Conservation (phyloP, 1,140 invertebrate genomes). For the Anagrus nilaparvatae region DNA sequence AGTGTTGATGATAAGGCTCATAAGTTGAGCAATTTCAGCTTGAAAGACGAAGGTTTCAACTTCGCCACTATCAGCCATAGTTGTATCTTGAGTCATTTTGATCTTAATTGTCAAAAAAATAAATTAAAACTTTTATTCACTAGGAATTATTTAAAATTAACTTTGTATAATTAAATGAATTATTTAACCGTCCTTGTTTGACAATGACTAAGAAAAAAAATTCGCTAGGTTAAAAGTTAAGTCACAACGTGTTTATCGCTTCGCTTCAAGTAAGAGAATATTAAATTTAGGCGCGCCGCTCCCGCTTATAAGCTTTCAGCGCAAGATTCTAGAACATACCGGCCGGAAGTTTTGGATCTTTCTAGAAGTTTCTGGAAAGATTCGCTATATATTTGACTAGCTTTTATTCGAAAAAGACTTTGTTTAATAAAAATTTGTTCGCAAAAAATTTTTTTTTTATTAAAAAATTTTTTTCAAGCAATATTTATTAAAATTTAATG, state of each 20-base stretch:
- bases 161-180: no score
- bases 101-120: background rate
- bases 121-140: no score
- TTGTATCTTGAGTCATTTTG: conserved; percentile 48
- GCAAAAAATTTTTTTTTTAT: no score
- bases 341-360: conserved; percentile 17
- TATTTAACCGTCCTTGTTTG: no score
- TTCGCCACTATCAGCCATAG: conserved; percentile 36
- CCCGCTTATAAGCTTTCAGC: conserved; percentile 24
- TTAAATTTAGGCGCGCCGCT: conserved; percentile 12
- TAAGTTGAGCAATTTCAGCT: conserved; percentile 78
- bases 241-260: background rate
- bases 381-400: no score
- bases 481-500: no score
- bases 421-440: no score
- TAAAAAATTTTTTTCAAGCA: no score
- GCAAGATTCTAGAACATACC: conserved; percentile 27
- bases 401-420: no score
- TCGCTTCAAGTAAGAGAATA: conserved; percentile 16
- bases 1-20: conserved; percentile 97
- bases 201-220: no score
- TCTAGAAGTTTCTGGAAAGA: conserved; percentile 26
- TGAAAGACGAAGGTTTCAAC: conserved; percentile 64
- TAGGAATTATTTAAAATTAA: no score
- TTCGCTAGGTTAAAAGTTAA: no score